Conservation (phyloP, 2,113 vertebrate species). For the Xyrauchen texanus region DNA sequence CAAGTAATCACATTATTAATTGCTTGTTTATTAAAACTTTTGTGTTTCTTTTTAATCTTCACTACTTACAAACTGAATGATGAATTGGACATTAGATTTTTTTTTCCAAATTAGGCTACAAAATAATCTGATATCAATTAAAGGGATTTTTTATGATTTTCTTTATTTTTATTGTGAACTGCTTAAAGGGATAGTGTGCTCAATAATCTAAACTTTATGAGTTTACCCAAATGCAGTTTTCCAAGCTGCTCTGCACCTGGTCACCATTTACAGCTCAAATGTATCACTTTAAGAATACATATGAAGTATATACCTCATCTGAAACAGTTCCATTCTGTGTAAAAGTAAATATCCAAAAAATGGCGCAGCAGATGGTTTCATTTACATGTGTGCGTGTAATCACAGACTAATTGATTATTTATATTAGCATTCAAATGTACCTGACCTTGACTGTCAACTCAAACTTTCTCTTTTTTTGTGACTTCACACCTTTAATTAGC, state of each 20-base stretch:
- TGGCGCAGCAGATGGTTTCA: constrained; percentile 67
- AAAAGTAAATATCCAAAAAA: constrained; percentile 35
- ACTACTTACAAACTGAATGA: constrained; percentile 15
- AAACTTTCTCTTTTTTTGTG: constrained; percentile 64
- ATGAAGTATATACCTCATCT: too few species aligned
- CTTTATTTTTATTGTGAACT: neutral
- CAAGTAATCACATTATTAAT: constrained; percentile 37
- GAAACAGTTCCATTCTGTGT: too few species aligned
- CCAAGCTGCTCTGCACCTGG: too few species aligned
- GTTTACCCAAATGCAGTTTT: too few species aligned
- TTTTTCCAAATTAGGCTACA: neutral
- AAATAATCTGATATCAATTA: constrained; percentile 4
- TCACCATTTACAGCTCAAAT: too few species aligned
- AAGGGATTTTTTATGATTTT: neutral
- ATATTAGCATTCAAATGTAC: constrained; percentile 74
- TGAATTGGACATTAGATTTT: constrained; percentile 10
- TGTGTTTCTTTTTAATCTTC: neutral
- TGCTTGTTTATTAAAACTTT: constrained; percentile 44
- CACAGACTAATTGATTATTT: constrained; percentile 59
- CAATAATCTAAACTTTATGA: too few species aligned
- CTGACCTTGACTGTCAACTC: constrained; percentile 71
- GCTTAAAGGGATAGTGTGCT: too few species aligned
- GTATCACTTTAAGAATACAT: too few species aligned
- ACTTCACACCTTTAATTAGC: constrained; percentile 76
- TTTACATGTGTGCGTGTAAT: constrained; percentile 70